Evolutionary conservation across 92 coral and sea anemone species (phyloP).

Genomic region (Pocillopora grandis): DNA sequence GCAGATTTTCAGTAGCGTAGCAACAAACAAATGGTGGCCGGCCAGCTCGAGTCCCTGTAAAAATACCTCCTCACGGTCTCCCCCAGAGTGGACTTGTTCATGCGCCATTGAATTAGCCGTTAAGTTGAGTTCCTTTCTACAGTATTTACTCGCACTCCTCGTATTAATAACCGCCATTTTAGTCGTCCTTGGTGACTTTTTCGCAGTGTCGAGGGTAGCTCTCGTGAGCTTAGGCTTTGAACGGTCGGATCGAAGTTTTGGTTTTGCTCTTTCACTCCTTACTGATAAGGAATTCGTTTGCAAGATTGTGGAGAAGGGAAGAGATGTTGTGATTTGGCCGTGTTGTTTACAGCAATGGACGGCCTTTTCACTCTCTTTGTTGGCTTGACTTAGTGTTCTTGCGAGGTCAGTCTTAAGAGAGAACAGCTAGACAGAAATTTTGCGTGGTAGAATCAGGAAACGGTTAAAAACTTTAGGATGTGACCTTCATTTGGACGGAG

Average conservation of each 20-base stretch:
- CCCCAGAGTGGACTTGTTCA: constrained; percentile 66
- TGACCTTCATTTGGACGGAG: constrained; percentile 34
- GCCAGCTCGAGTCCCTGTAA: constrained; percentile 26
- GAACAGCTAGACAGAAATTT: background rate
- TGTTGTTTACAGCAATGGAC: constrained; percentile 90
- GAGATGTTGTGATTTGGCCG: constrained; percentile 77
- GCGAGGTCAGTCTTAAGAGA: background rate
- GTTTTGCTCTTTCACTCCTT: constrained; percentile 8
- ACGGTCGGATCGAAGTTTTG: background rate
- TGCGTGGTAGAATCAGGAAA: constrained; percentile 48
- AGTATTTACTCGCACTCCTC: constrained; percentile 68
- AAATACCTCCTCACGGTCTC: constrained; percentile 61
- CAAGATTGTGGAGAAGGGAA: constrained; percentile 40
- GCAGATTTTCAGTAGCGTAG: constrained; percentile 24
- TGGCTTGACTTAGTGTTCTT: constrained; percentile 32
- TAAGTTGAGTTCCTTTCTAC: constrained; percentile 46
- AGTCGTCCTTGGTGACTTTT: constrained; percentile 25
- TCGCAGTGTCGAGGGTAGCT: background rate
- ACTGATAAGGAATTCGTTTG: constrained; percentile 8
- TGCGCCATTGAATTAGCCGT: constrained; percentile 84
- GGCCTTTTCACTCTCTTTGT: constrained; percentile 71
- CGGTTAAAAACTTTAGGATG: constrained; percentile 32
- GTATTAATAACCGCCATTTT: constrained; percentile 60
- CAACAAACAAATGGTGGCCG: constrained; percentile 22
- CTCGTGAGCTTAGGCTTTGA: background rate